Evolutionary conservation across 2,113 vertebrate genomes (phyloP).

Genomic region (Parus major): DNA sequence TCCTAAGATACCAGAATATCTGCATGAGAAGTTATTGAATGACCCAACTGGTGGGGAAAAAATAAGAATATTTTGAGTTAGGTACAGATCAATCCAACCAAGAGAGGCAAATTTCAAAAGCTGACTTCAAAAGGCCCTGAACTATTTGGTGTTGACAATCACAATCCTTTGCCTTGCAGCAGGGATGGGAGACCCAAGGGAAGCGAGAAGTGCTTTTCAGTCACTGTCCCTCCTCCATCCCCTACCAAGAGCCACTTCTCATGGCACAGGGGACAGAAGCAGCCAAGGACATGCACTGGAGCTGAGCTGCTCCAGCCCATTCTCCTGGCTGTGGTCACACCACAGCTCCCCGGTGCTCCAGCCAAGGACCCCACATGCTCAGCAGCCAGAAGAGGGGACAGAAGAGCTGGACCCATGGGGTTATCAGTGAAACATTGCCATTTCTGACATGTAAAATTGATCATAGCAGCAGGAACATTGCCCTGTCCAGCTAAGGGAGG

Average conservation of each 20-base stretch:
- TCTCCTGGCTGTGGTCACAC: neutral
- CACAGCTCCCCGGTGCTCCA: fast-evolving
- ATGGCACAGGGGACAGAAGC: neutral
- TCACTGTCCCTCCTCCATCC: neutral
- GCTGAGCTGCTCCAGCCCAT: neutral
- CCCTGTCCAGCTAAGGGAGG: neutral
- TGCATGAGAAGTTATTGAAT: neutral
- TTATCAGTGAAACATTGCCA: fast-evolving
- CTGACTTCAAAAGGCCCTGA: neutral
- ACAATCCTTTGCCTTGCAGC: neutral
- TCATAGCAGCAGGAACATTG: neutral
- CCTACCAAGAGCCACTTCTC: neutral
- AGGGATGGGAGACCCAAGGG: neutral
- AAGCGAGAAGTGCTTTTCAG: fast-evolving
- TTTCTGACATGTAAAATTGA: neutral
- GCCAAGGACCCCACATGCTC: fast-evolving
- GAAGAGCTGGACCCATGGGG: neutral
- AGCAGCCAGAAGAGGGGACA: conserved; percentile 2
- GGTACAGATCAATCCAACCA: neutral
- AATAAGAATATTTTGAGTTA: neutral
- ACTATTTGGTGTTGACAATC: neutral
- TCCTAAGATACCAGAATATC: neutral
- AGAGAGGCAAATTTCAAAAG: neutral
- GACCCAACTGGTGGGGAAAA: neutral
- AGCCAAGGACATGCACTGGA: fast-evolving